Base-by-base conservation (phyloP, 1,140 invertebrate genomes). In the Centruroides sculpturatus region DNA sequence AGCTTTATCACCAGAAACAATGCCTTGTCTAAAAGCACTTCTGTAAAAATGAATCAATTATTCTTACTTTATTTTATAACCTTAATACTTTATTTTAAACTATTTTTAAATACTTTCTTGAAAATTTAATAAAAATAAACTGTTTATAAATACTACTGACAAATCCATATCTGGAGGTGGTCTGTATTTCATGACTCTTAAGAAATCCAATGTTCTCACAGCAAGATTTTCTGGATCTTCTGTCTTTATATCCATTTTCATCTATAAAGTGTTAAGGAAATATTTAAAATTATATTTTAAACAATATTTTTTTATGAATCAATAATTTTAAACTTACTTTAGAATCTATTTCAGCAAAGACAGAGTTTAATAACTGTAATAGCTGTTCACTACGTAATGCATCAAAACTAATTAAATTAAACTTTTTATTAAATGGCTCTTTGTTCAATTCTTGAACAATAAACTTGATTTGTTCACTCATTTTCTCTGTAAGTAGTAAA, bases 361-460 rank as follows among this genome's bases (percentile, higher is more conserved):
- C 78, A 76, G 85, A 82, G 66, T 78, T 83, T 4, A 87, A 69
- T 60, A 85, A 73, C 75, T 92, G 87, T 55, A 91, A 70, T 54
- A 90, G 73, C 67, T 86, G 82, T 57, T 85, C 81, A 36, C 83
- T 79, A 61, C 80, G 80, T 52, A 91, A 72, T n/a, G 84, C 80
- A 76, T 91, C 88, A 75, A 91, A 91, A 61, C 84, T 85, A 66
- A 92, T 89, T 56, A 91, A 73, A 68, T 89, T 90, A 66, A 85
- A 89, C 67, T 83, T 86, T 68, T 84, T 85, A 57, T 80, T 82
- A 66, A 89, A 83, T 8, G 82, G 81, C 54, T 80, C 75, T 68
- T 85, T 82, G 71, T 87, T 88, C 62, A 92, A 70, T 73, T 86
- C 83, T 61, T 78, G 79, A 47, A 90, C 81, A 60, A 91, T 86